Conservation (phyloP, 2,888 invertebrate species). For the Napeogenes inachia region DNA sequence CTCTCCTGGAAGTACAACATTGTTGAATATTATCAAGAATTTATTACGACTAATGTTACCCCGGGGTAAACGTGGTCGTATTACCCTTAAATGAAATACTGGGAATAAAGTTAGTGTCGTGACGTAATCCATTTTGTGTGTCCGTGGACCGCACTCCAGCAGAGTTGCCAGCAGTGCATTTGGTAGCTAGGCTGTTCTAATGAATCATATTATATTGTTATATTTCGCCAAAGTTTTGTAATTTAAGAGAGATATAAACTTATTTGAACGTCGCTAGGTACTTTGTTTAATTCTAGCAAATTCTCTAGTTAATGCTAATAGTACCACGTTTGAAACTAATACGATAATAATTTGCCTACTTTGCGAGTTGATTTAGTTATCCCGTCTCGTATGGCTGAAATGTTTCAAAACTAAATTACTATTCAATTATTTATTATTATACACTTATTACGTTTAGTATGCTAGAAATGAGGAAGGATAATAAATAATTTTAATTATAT, state of each 20-base stretch:
- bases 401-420: conserved; percentile 75
- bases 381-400: conserved; percentile 73
- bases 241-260: conserved; percentile 62
- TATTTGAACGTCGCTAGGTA: conserved; percentile 62
- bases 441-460: conserved; percentile 80
- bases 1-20: conserved; percentile 5
- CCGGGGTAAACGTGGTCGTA: background rate
- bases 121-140: conserved; percentile 22
- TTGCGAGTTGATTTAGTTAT: conserved; percentile 70
- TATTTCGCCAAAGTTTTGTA: conserved; percentile 71
- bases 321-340: conserved; percentile 60
- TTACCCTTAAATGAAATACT: conserved; percentile 8
- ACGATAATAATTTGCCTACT: conserved; percentile 73
- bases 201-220: conserved; percentile 64
- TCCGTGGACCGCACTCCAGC: conserved; percentile 24
- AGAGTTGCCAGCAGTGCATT: conserved; percentile 43
- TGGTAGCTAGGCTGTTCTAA: conserved; percentile 53
- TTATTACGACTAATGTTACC: conserved; percentile 2
- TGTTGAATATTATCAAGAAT: conserved; percentile 7
- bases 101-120: background rate
- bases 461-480: conserved; percentile 79
- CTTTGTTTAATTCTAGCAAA: conserved; percentile 42
- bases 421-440: conserved; percentile 78
- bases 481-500: conserved; percentile 80
- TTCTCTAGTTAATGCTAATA: conserved; percentile 50